Evolutionary conservation across 2,888 invertebrate genomes (phyloP).

Genomic region (Mechanitis messenoides): DNA sequence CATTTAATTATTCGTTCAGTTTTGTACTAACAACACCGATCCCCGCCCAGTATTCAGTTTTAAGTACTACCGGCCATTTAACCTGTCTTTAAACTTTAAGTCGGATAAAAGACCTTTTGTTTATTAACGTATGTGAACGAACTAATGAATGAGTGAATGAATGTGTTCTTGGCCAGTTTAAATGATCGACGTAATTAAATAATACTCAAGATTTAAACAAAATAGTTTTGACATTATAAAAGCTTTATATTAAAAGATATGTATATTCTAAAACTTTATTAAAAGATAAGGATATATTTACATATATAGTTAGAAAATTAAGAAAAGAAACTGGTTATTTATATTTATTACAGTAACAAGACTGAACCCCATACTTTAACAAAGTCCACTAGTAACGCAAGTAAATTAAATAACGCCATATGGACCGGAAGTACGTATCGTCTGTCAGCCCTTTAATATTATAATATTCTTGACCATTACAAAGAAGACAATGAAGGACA

Average conservation of each 20-base stretch:
- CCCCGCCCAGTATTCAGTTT: constrained; percentile 59
- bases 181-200: constrained; percentile 65
- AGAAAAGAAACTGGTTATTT: no score
- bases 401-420: constrained; percentile 60
- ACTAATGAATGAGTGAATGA: constrained; percentile 51
- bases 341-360: constrained; percentile 6
- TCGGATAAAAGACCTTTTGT: constrained; percentile 62
- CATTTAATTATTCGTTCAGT: constrained; percentile 62
- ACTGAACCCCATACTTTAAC: constrained; percentile 25
- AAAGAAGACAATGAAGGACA: constrained; percentile 67
- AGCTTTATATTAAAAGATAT: neutral
- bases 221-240: constrained; percentile 7
- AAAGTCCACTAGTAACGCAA: constrained; percentile 24
- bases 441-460: constrained; percentile 70
- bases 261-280: no score
- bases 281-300: no score
- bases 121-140: constrained; percentile 60
- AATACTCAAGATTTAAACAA: constrained; percentile 33
- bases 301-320: no score
- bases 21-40: constrained; percentile 58
- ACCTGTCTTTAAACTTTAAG: constrained; percentile 37
- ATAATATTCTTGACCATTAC: constrained; percentile 70
- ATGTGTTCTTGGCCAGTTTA: constrained; percentile 47
- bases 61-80: constrained; percentile 43
- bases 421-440: constrained; percentile 74